phyloP scores from a whole-genome alignment of 2,113 vertebrate species.

The Festucalex cinctus region DNA sequence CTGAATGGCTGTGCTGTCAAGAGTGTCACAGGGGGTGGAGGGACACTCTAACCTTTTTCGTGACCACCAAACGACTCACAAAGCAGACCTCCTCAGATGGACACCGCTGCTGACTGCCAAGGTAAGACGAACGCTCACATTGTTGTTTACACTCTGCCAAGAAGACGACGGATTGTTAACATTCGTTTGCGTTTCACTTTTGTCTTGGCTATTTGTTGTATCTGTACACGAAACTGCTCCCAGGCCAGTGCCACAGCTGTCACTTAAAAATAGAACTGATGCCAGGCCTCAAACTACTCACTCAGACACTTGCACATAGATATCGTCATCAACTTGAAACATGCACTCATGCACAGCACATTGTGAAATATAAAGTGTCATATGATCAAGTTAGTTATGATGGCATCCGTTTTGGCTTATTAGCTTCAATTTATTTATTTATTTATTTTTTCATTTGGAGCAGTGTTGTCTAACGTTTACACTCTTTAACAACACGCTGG shows the following conservation, averaged over 20 bases:
- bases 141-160: background rate
- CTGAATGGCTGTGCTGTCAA: constrained; percentile 3
- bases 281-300: constrained; percentile 17
- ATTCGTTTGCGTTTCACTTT: constrained; percentile 4
- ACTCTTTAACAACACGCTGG: background rate
- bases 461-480: background rate
- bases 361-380: background rate
- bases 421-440: background rate
- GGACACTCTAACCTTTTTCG: constrained; percentile 40
- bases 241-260: constrained; percentile 43
- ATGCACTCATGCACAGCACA: background rate
- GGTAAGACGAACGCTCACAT: constrained; percentile 32
- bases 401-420: background rate
- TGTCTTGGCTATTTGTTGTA: background rate
- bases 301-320: constrained; percentile 18
- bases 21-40: background rate
- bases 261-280: constrained; percentile 44
- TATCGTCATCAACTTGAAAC: constrained; percentile 3
- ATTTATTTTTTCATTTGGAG: too few species aligned
- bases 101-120: background rate
- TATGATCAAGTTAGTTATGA: background rate
- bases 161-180: background rate
- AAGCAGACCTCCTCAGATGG: constrained; percentile 8
- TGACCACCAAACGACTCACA: background rate
- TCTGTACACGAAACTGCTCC: background rate